Evolutionary conservation across 2,888 invertebrate species (phyloP).

Genomic region (Lithophane socia): DNA sequence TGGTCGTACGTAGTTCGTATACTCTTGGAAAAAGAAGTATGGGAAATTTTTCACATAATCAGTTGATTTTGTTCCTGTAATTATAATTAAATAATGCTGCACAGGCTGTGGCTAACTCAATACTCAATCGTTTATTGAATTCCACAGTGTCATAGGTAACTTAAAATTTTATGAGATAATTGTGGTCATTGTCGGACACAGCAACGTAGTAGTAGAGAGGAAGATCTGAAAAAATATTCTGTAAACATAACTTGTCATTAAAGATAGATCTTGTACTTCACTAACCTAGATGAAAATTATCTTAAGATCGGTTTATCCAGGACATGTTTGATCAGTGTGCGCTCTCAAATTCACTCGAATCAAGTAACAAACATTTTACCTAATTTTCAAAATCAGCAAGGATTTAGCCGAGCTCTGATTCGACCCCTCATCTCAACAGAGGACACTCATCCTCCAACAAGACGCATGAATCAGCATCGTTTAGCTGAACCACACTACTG

Average conservation of each 20-base stretch:
- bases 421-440: neutral
- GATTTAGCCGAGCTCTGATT: neutral
- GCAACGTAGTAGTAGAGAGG: no score
- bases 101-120: no score
- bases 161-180: no score
- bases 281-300: neutral
- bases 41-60: neutral
- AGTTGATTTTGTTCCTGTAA: neutral
- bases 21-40: neutral
- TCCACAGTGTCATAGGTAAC: no score
- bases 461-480: conserved; percentile 30
- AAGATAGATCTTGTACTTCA: no score
- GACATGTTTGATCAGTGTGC: neutral
- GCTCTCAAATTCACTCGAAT: neutral
- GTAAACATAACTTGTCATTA: no score
- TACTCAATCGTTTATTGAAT: no score
- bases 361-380: neutral
- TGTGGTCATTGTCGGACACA: no score
- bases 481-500: conserved; percentile 41
- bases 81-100: neutral
- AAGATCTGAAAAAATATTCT: no score
- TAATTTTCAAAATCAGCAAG: neutral
- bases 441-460: conserved; percentile 2
- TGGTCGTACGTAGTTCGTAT: conserved; percentile 10
- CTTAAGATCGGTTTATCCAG: neutral